A percentile compares a stretch with the other conserved stretches of the same genome.
These are phyloP conservation scores for Bombus waltoni DNA, from an alignment of 1,140 invertebrate species.

Conservation along the genomic window DNA sequence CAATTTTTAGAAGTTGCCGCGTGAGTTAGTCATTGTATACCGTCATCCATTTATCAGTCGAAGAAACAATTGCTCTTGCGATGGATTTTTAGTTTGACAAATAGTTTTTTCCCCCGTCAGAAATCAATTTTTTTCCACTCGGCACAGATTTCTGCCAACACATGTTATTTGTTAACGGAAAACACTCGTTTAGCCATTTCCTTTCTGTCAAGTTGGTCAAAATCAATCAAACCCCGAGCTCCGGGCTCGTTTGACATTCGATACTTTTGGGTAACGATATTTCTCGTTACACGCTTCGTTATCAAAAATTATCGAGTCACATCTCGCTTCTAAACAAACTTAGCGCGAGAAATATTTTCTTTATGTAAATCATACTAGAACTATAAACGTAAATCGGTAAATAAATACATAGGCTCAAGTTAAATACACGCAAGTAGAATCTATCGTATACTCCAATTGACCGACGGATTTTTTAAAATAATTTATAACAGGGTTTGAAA, in stretches of 20 bases:
- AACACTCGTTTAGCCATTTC: conserved; percentile 30
- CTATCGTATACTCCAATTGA: too few species aligned
- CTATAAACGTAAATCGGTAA: too few species aligned
- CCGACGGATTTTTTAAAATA: too few species aligned
- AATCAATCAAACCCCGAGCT: conserved; percentile 19
- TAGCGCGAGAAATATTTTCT: neutral
- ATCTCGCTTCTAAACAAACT: neutral
- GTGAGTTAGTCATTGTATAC: neutral
- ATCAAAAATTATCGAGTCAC: neutral
- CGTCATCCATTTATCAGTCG: conserved; percentile 20
- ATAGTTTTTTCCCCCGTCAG: conserved; percentile 26
- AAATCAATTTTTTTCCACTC: conserved; percentile 31
- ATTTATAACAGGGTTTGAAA: too few species aligned
- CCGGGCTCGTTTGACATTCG: neutral
- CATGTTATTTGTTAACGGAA: conserved; percentile 31
- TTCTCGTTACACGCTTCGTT: neutral
- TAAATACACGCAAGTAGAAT: too few species aligned
- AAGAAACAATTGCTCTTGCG: conserved; percentile 20
- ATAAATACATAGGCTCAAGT: too few species aligned
- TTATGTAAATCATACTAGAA: neutral
- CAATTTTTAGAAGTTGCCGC: neutral
- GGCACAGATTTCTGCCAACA: conserved; percentile 2
- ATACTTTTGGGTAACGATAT: conserved; percentile 3
- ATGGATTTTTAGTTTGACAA: conserved; percentile 35
- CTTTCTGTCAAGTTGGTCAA: conserved; percentile 16